Evolutionary conservation across 2,888 invertebrate genomes (phyloP), one percentile per base, ranked within the genome.

Genomic region (Melangyna quadrimaculata): DNA sequence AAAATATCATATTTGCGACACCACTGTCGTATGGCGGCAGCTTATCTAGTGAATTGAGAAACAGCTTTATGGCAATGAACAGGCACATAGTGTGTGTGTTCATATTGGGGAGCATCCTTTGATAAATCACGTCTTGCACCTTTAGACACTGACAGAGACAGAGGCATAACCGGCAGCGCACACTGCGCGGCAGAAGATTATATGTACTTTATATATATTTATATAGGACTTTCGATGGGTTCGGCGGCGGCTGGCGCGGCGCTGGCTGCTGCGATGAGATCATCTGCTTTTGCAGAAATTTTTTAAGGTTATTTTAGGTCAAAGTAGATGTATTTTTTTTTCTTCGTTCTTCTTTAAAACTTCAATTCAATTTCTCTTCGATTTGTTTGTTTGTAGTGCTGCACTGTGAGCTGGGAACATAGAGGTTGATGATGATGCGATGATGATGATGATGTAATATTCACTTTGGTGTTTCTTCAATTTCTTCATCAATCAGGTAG

Each of bases 81-180:
- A n/a, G n/a, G 45, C 73, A 14, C 32, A 45, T 24, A 57, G 40
- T 40, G 70, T 48, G 32, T 63, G 40, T 40, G 70, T 48, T 69
- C 73, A 57, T 55, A 74, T 83, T 78, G 84, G 70, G 65, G 71
- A 79, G 84, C 70, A 70, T 80, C 77, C 80, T 77, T 77, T 86
- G 80, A 80, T 86, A 86, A 73, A 86, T 86, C 80, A 80, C 86
- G 86, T 86, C 86, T 86, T 86, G 73, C 80, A 80, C 86, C 80
- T 77, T 37, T 73, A 80, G 86, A 77, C 86, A 45, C 59, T 55
- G 22, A 59, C 51, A 51, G 14, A 51, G 51, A 51, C 24, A 22
- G 14, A 1, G 48, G 12, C 19, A 53, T 59, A 67, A 75, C 45
- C 10, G 65, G 59, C 59, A 77, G 61, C 32, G 32, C 17, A 55